Percentiles rank a stretch among this genome's conserved stretches.
These are phyloP conservation scores for Bufo gargarizans DNA, from an alignment of 2,113 vertebrate species.

Conservation along the genomic window DNA sequence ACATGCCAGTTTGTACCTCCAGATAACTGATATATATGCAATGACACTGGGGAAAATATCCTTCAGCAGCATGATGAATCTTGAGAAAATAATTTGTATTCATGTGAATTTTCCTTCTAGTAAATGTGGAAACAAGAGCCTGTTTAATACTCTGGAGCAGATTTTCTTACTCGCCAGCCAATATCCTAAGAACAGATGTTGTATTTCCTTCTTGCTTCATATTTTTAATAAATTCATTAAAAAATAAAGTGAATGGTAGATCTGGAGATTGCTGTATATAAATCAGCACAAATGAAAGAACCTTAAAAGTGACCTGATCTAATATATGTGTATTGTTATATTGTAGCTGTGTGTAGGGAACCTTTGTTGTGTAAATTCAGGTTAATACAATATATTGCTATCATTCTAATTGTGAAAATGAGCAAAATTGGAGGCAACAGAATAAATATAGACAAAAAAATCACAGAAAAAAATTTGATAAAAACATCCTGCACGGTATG, in stretches of 20 bases:
- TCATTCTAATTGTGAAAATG: neutral
- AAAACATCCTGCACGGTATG: no score
- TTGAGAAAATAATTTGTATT: constrained; percentile 52
- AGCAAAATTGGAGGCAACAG: neutral
- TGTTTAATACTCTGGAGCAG: constrained; percentile 30
- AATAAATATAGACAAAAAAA: no score
- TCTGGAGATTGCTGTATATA: constrained; percentile 10
- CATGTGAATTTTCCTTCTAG: constrained; percentile 40
- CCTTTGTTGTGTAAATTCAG: neutral
- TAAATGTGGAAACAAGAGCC: constrained; percentile 26
- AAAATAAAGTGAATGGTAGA: constrained; percentile 21
- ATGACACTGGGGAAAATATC: constrained; percentile 51
- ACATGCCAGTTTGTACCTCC: constrained; percentile 25
- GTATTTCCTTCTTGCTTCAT: constrained; percentile 7
- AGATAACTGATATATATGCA: constrained; percentile 55
- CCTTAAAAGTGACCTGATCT: constrained; percentile 14
- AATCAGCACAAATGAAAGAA: neutral
- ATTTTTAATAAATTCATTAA: constrained; percentile 24
- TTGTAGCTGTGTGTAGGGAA: neutral
- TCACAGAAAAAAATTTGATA: no score
- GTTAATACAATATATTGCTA: neutral
- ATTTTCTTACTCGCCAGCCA: constrained; percentile 22
- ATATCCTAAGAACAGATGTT: constrained; percentile 26
- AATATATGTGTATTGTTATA: neutral
- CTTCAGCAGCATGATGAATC: constrained; percentile 33